Conservation (phyloP, 1,140 invertebrate genomes). For the Lordiphosa collinella region DNA sequence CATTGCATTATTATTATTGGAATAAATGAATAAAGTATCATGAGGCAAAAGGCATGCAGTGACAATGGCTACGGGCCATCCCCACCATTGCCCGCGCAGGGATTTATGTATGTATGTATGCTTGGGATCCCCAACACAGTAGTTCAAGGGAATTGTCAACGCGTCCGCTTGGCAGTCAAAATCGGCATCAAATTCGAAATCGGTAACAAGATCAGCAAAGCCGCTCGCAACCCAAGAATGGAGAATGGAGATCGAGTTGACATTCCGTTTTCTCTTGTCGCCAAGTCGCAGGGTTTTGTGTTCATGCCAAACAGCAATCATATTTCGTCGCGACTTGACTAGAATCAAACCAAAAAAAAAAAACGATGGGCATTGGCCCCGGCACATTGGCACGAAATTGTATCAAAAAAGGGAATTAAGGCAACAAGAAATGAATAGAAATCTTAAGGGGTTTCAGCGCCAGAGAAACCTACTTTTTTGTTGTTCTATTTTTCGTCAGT, state of each 20-base stretch:
- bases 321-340: constrained; percentile 43
- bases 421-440: too few species aligned
- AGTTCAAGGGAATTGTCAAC: constrained; percentile 74
- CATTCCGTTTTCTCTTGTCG: constrained; percentile 39
- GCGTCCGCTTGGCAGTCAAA: constrained; percentile 61
- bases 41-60: constrained; percentile 61
- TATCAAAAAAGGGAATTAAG: neutral
- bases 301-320: constrained; percentile 47
- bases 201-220: constrained; percentile 70
- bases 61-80: constrained; percentile 47
- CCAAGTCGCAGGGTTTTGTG: constrained; percentile 15
- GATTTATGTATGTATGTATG: constrained; percentile 20
- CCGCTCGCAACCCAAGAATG: constrained; percentile 16
- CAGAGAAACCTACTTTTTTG: too few species aligned
- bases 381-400: constrained; percentile 24
- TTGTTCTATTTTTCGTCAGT: too few species aligned
- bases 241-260: constrained; percentile 34
- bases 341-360: constrained; percentile 15
- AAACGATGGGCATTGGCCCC: neutral
- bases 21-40: constrained; percentile 79
- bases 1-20: constrained; percentile 79
- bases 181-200: constrained; percentile 75
- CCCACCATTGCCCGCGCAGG: neutral
- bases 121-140: constrained; percentile 27
- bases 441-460: too few species aligned